phyloP scores from a whole-genome alignment of 2,888 invertebrate genomes.

The Drosophila testacea region DNA sequence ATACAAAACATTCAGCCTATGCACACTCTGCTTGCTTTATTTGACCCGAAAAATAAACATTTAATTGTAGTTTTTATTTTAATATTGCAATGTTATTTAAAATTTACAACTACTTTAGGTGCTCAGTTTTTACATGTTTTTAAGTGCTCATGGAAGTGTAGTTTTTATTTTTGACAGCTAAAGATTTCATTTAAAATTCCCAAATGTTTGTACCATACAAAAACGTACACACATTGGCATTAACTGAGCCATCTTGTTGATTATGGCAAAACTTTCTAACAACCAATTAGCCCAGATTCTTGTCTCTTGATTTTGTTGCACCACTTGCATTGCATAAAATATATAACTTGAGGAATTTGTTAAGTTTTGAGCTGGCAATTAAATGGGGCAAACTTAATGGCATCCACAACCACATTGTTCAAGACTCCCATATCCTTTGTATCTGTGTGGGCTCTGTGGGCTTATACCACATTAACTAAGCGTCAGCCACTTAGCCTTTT shows the following conservation, averaged over 20 bases:
- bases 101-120: constrained; percentile 4
- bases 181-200: constrained; percentile 11
- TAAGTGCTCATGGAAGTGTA: constrained; percentile 16
- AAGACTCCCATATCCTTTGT: constrained; percentile 12
- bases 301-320: background rate
- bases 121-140: constrained; percentile 5
- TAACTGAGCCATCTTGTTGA: constrained; percentile 6
- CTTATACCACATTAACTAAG: constrained; percentile 41
- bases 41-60: background rate
- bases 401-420: constrained; percentile 25
- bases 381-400: constrained; percentile 38
- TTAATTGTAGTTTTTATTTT: background rate
- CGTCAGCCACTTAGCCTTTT: constrained; percentile 36
- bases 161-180: background rate
- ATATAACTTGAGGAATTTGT: constrained; percentile 34
- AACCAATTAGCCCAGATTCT: constrained; percentile 30
- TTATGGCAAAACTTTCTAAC: constrained; percentile 8
- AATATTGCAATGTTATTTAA: background rate
- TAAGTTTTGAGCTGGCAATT: constrained; percentile 34
- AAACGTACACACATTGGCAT: background rate
- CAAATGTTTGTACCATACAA: background rate
- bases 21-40: background rate
- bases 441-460: constrained; percentile 11
- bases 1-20: background rate
- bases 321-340: constrained; percentile 22